Conservation (phyloP, 2,888 invertebrate genomes). For the Oxyteleia sp. region DNA sequence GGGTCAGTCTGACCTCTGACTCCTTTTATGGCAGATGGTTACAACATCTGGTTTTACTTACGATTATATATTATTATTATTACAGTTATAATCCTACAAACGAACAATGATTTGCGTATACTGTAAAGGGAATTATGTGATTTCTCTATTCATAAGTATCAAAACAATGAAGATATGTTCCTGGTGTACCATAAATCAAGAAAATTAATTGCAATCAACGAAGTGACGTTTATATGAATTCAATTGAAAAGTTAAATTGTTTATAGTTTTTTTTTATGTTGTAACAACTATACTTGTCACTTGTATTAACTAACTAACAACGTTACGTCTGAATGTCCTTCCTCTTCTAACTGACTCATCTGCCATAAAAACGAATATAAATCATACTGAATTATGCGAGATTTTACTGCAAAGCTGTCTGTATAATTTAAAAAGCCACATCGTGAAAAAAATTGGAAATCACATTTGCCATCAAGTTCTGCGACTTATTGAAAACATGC, state of each 20-base stretch:
- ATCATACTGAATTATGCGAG: neutral
- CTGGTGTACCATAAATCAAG: too few species aligned
- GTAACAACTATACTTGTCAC: too few species aligned
- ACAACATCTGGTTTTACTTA: constrained; percentile 40
- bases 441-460: constrained; percentile 5
- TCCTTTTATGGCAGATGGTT: constrained; percentile 35
- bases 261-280: too few species aligned
- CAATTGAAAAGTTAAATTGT: too few species aligned
- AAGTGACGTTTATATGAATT: too few species aligned
- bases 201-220: too few species aligned
- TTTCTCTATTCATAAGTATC: too few species aligned
- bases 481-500: constrained; percentile 40
- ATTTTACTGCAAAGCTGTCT: neutral
- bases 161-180: too few species aligned
- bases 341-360: too few species aligned
- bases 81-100: neutral
- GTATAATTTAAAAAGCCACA: neutral
- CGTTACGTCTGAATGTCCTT: too few species aligned
- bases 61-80: constrained; percentile 2
- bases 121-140: neutral
- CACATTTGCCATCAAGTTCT: constrained; percentile 14
- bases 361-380: neutral
- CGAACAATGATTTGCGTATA: constrained; percentile 9
- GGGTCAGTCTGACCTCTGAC: constrained; percentile 36
- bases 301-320: too few species aligned